Evolutionary conservation across 2,113 vertebrate species (phyloP).

Genomic region (Stercorarius parasiticus): DNA sequence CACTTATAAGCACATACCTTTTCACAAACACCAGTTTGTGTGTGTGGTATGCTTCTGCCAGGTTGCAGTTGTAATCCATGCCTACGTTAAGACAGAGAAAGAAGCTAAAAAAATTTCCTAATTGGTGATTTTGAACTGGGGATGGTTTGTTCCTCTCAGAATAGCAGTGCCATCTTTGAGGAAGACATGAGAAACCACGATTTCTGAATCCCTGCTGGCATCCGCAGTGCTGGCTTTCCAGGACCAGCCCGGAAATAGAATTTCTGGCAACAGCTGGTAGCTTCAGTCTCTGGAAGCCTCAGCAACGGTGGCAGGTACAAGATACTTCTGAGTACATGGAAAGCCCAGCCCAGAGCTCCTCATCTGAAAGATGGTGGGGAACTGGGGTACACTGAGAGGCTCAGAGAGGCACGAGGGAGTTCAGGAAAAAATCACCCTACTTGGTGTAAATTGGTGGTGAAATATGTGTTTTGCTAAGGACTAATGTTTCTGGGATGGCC

Average conservation of each 20-base stretch:
- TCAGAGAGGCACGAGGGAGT: not conserved
- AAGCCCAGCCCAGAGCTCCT: not conserved
- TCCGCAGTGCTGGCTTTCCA: conserved; percentile 12
- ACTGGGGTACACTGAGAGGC: not conserved
- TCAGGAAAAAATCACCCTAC: not conserved
- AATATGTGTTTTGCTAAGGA: not conserved
- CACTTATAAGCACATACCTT: not conserved
- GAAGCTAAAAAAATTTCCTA: not conserved
- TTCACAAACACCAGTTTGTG: not conserved
- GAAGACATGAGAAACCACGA: not conserved
- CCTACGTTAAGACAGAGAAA: not conserved
- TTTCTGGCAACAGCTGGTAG: not conserved
- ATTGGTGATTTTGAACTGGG: not conserved
- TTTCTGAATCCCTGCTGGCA: conserved; percentile 22
- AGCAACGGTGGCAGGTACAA: not conserved
- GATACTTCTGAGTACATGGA: not conserved
- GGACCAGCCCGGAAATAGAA: conserved; percentile 30
- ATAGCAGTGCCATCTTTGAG: conserved; percentile 1
- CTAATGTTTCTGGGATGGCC: not conserved
- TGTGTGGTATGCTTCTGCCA: not conserved
- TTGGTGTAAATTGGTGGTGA: not conserved
- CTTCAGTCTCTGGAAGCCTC: conserved; percentile 2
- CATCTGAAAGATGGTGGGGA: not conserved
- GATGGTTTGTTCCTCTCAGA: not conserved
- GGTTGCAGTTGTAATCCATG: not conserved